A percentile compares a stretch with the other conserved stretches of the same genome.
Evolutionary conservation across 2,888 invertebrate species (phyloP).

Genomic region (Metallyticus violacea): DNA sequence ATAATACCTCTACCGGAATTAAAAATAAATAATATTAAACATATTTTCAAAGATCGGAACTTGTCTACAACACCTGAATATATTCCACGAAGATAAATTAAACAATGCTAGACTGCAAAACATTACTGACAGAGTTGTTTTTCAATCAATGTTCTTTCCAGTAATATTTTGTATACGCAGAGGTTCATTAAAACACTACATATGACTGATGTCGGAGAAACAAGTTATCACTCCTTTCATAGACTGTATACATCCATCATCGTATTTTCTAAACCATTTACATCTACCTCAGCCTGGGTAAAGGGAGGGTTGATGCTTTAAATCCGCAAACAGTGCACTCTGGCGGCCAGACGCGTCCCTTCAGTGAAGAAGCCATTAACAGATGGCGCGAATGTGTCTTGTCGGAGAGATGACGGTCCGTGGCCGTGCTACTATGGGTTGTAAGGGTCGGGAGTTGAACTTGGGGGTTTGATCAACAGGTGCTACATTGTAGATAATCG

Average conservation of each 20-base stretch:
- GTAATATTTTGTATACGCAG: neutral
- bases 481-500: neutral
- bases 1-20: no score
- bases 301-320: neutral
- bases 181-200: neutral
- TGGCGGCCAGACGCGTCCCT: neutral
- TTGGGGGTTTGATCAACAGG: constrained; percentile 8
- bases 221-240: neutral
- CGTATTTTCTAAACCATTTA: neutral
- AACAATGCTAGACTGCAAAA: no score
- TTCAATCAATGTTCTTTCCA: neutral
- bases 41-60: no score
- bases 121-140: neutral
- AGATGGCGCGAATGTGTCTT: neutral
- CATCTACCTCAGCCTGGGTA: neutral
- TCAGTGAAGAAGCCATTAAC: neutral
- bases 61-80: no score
- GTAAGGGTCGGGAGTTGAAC: neutral
- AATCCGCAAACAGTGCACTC: neutral
- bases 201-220: neutral
- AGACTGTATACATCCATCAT: neutral
- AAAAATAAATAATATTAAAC: no score
- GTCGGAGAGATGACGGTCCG: neutral
- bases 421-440: neutral
- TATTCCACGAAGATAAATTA: no score